A percentile compares a stretch with the other conserved stretches of the same genome.
These are phyloP conservation scores for Oligia fasciuncula DNA, from an alignment of 2,888 invertebrate species.

Conservation along the genomic window DNA sequence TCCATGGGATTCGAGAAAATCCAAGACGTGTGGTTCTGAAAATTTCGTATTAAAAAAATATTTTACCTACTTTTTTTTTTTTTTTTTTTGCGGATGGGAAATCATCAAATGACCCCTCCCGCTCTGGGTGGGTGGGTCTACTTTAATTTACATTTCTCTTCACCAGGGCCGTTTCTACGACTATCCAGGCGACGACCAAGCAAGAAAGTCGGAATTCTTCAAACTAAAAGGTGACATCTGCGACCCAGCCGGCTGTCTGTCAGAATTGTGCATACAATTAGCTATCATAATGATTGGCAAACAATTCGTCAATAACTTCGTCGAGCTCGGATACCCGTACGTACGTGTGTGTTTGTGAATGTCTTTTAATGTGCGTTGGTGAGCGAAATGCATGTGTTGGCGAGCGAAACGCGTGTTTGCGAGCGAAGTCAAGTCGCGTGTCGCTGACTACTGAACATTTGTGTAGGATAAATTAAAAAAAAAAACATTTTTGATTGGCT, in stretches of 20 bases:
- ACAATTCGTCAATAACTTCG: conserved; percentile 97
- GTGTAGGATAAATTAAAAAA: not conserved
- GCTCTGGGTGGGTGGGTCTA: no score
- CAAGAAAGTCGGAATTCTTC: conserved; percentile 93
- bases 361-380: conserved; percentile 28
- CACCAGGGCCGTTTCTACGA: conserved; percentile 95
- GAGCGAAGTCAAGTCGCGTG: not conserved
- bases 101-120: no score
- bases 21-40: not conserved
- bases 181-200: conserved; percentile 95
- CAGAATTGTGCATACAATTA: conserved; percentile 97
- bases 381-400: not conserved
- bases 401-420: not conserved
- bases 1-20: not conserved
- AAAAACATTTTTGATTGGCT: not conserved
- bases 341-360: conserved; percentile 76
- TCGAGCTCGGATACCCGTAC: conserved; percentile 97
- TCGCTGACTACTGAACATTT: not conserved
- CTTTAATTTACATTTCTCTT: not conserved
- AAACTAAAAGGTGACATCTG: conserved; percentile 96
- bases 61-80: no score
- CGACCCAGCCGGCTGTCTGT: conserved; percentile 97
- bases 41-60: not conserved
- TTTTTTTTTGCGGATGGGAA: no score
- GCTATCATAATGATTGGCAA: conserved; percentile 99